phyloP scores from a whole-genome alignment of 1,140 invertebrate species.

The Eupristina koningsbergeri region DNA sequence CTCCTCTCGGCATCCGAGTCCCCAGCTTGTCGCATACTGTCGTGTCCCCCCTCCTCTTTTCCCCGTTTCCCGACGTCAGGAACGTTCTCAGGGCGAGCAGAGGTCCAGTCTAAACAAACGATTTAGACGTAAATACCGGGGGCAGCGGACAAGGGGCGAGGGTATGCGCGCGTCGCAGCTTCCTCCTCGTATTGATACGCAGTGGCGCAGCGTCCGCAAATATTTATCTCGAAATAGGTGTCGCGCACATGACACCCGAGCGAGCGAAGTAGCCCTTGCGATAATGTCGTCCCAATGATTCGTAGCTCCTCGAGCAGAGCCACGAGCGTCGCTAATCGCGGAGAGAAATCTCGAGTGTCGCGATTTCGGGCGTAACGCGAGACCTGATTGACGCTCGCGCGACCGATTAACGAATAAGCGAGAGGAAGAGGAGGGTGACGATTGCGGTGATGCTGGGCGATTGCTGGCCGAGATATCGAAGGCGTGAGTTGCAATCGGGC shows the following conservation, averaged over 20 bases:
- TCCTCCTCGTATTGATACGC: background rate
- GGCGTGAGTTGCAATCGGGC: constrained; percentile 24
- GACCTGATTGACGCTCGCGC: background rate
- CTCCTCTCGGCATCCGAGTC: constrained; percentile 35
- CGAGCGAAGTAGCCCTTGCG: too few species aligned
- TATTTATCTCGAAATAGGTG: constrained; percentile 1
- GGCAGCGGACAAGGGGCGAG: background rate
- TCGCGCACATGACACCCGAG: background rate
- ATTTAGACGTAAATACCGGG: constrained; percentile 40
- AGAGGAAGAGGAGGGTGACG: background rate
- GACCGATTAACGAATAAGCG: background rate
- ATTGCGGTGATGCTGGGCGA: too few species aligned
- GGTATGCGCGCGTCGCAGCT: background rate
- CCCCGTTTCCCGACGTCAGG: constrained; percentile 49
- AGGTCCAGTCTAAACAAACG: constrained; percentile 49
- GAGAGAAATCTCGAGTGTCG: background rate
- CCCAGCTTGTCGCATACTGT: constrained; percentile 48
- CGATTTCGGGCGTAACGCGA: background rate
- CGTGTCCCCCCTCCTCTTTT: constrained; percentile 40
- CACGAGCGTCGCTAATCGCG: too few species aligned
- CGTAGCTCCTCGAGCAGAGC: too few species aligned
- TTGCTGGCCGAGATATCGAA: constrained; percentile 22
- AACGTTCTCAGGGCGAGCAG: constrained; percentile 16
- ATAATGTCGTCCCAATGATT: too few species aligned
- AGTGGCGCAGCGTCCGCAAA: background rate